Evolutionary conservation across 2,888 invertebrate genomes (phyloP).

Genomic region (Hydroisotoma schaefferi): DNA sequence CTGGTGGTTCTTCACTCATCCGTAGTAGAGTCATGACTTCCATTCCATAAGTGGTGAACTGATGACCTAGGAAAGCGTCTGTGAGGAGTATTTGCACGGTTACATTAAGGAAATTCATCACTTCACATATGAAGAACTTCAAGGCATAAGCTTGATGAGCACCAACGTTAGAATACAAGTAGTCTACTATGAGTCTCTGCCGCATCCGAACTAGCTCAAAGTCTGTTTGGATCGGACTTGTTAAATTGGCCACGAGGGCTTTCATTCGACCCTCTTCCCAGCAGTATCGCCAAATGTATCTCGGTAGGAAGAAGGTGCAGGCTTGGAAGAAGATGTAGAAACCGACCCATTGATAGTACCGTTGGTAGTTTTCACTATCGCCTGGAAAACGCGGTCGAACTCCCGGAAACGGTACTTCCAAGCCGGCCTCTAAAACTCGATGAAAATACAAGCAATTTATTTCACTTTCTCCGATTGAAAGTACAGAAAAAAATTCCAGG

Average conservation of each 20-base stretch:
- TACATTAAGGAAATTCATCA: constrained; percentile 40
- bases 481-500: too few relatives aligned
- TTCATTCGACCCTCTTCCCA: constrained; percentile 41
- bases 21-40: constrained; percentile 38
- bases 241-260: constrained; percentile 37
- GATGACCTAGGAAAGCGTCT: constrained; percentile 36
- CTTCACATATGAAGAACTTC: constrained; percentile 41
- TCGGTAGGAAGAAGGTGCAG: constrained; percentile 36
- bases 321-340: constrained; percentile 42
- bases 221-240: constrained; percentile 34
- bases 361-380: constrained; percentile 37
- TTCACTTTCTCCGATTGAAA: not conserved
- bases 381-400: constrained; percentile 31
- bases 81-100: constrained; percentile 37
- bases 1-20: constrained; percentile 36
- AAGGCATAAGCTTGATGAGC: constrained; percentile 39
- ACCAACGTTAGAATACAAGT: constrained; percentile 36
- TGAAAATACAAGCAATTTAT: not conserved
- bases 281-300: constrained; percentile 37
- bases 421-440: constrained; percentile 9
- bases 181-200: constrained; percentile 36
- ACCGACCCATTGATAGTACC: constrained; percentile 42
- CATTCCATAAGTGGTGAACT: constrained; percentile 39
- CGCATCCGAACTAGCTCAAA: constrained; percentile 32
- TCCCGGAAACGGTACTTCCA: constrained; percentile 34